phyloP scores from a whole-genome alignment of 2,888 invertebrate species.

The Eilema sororculum region DNA sequence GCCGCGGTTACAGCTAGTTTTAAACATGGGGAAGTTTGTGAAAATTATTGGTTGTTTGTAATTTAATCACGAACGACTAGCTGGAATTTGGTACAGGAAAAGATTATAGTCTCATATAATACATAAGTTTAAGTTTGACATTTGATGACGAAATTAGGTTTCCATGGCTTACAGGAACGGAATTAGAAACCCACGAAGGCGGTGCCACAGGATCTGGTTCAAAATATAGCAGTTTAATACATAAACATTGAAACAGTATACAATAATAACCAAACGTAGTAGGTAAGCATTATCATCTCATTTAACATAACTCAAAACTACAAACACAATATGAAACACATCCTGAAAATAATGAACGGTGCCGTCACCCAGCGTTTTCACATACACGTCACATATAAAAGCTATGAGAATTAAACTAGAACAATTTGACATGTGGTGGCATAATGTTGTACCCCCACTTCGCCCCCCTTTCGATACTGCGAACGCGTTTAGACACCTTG shows the following conservation, averaged over 20 bases:
- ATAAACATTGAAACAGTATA: background rate
- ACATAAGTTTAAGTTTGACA: too few species aligned
- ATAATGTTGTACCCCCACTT: conserved; percentile 39
- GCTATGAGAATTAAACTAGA: conserved; percentile 38
- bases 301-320: conserved; percentile 10
- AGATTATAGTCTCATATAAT: too few species aligned
- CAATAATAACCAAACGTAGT: background rate
- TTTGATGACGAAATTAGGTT: too few species aligned
- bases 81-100: too few species aligned
- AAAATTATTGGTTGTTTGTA: too few species aligned
- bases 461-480: conserved; percentile 47
- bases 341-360: conserved; percentile 28
- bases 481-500: conserved; percentile 56
- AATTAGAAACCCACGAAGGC: too few species aligned
- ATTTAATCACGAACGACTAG: too few species aligned
- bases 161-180: too few species aligned
- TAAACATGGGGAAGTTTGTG: too few species aligned
- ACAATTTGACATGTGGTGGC: conserved; percentile 55
- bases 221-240: too few species aligned
- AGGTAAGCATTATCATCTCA: background rate
- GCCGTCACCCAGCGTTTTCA: conserved; percentile 27
- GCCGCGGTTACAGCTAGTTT: too few species aligned
- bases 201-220: too few species aligned
- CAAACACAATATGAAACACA: conserved; percentile 18
- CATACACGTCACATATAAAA: conserved; percentile 27